phyloP scores from a whole-genome alignment of 2,797 vertebrate genomes.

The Scleropages formosus region DNA sequence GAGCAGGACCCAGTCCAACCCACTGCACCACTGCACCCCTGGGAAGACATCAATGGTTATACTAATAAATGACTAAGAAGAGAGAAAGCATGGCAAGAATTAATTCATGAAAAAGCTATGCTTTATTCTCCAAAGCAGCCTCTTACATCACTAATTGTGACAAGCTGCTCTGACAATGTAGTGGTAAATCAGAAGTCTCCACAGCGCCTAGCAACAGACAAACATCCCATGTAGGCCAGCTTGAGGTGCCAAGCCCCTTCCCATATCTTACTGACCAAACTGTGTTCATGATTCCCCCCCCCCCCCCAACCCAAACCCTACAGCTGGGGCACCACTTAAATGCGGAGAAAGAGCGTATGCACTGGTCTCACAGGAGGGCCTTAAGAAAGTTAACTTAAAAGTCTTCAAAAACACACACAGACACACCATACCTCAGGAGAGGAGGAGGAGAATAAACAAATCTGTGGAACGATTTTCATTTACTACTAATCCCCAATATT shows the following conservation, averaged over 20 bases:
- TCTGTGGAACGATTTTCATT: constrained; percentile 33
- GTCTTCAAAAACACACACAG: background rate
- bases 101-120: constrained; percentile 71
- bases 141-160: constrained; percentile 76
- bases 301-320: background rate
- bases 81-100: constrained; percentile 62
- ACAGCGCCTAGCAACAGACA: constrained; percentile 62
- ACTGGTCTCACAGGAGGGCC: too few species aligned
- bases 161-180: constrained; percentile 67
- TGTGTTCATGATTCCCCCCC: constrained; percentile 53
- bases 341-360: too few species aligned
- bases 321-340: too few species aligned
- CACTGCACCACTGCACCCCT: too few species aligned
- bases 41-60: background rate
- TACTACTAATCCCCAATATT: background rate
- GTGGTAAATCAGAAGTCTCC: constrained; percentile 71
- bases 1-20: too few species aligned
- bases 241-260: constrained; percentile 61
- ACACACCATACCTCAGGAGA: background rate
- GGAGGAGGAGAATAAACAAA: constrained; percentile 33
- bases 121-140: constrained; percentile 66
- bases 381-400: too few species aligned
- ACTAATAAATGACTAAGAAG: constrained; percentile 27
- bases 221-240: constrained; percentile 57
- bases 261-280: constrained; percentile 56